A percentile compares a stretch with the other conserved stretches of the same genome.
phyloP scores from a whole-genome alignment of 2,797 vertebrate genomes.

The Falco naumanni region DNA sequence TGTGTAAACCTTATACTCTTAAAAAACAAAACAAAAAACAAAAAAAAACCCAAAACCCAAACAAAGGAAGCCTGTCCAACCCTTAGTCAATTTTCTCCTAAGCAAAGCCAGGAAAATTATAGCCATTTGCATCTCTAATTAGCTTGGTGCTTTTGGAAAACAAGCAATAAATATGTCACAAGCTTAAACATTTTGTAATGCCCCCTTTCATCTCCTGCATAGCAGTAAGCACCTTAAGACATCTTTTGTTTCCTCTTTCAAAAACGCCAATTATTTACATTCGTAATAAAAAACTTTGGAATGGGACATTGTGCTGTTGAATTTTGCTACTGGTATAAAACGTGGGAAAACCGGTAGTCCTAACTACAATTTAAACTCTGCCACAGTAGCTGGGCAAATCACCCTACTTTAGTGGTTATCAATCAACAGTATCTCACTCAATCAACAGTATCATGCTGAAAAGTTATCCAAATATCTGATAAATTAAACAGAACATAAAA shows the following conservation, averaged over 20 bases:
- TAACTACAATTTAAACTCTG: slow-evolving; percentile 64
- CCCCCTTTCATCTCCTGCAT: slow-evolving; percentile 83
- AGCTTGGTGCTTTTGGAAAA: slow-evolving; percentile 75
- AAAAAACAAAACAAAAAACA: slow-evolving; percentile 61
- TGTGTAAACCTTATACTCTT: slow-evolving; percentile 86
- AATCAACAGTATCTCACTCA: slow-evolving; percentile 69
- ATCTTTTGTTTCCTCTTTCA: slow-evolving; percentile 72
- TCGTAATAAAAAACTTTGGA: slow-evolving; percentile 68
- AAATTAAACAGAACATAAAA: slow-evolving; percentile 59
- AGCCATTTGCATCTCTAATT: slow-evolving; percentile 72
- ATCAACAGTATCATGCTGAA: slow-evolving; percentile 72
- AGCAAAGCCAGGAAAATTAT: slow-evolving; percentile 76
- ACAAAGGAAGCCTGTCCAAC: slow-evolving; percentile 72
- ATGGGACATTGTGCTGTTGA: slow-evolving; percentile 79
- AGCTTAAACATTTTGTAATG: slow-evolving; percentile 80
- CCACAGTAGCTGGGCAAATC: slow-evolving; percentile 66
- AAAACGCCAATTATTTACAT: slow-evolving; percentile 82
- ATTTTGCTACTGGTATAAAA: slow-evolving; percentile 63
- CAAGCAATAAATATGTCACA: slow-evolving; percentile 78
- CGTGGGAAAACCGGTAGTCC: slow-evolving; percentile 43
- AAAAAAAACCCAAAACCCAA: background rate
- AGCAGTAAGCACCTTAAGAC: slow-evolving; percentile 80
- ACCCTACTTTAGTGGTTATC: slow-evolving; percentile 87
- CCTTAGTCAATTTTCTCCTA: slow-evolving; percentile 73
- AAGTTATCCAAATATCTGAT: slow-evolving; percentile 59